Conservation (phyloP, 2,888 invertebrate species). For the Nineta flava region DNA sequence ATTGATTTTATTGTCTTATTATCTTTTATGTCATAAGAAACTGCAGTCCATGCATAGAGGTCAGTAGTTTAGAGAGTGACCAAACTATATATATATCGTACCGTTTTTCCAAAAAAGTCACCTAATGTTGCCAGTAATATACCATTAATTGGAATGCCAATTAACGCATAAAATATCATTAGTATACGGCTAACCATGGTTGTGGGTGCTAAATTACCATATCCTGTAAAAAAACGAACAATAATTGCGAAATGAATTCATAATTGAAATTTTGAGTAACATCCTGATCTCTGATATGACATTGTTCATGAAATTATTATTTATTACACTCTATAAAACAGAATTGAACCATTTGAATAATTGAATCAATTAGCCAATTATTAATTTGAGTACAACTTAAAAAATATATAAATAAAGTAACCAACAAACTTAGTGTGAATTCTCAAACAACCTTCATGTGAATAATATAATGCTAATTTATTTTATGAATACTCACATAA, state of each 20-base stretch:
- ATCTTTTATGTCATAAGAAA: too few species aligned
- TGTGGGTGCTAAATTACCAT: conserved; percentile 78
- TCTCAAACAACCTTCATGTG: too few species aligned
- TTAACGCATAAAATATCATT: conserved; percentile 74
- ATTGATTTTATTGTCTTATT: too few species aligned
- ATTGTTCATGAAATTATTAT: background rate
- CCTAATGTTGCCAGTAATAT: conserved; percentile 64
- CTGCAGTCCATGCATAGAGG: too few species aligned
- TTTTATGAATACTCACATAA: too few species aligned
- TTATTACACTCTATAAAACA: background rate
- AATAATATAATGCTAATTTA: too few species aligned
- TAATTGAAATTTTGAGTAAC: background rate
- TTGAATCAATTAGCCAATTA: background rate
- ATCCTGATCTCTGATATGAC: background rate
- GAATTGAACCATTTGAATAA: background rate
- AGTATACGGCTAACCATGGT: conserved; percentile 63
- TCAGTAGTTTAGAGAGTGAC: too few species aligned
- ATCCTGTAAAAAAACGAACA: conserved; percentile 48
- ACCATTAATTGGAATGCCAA: conserved; percentile 77
- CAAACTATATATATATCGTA: conserved; percentile 28
- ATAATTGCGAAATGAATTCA: background rate
- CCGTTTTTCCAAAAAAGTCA: conserved; percentile 68
- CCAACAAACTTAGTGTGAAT: too few species aligned
- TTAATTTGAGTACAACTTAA: too few species aligned
- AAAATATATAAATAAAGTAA: too few species aligned